A percentile compares a stretch with the other conserved stretches of the same genome.
phyloP scores from a whole-genome alignment of 2,888 invertebrate species.

The Agriopis leucophaearia region DNA sequence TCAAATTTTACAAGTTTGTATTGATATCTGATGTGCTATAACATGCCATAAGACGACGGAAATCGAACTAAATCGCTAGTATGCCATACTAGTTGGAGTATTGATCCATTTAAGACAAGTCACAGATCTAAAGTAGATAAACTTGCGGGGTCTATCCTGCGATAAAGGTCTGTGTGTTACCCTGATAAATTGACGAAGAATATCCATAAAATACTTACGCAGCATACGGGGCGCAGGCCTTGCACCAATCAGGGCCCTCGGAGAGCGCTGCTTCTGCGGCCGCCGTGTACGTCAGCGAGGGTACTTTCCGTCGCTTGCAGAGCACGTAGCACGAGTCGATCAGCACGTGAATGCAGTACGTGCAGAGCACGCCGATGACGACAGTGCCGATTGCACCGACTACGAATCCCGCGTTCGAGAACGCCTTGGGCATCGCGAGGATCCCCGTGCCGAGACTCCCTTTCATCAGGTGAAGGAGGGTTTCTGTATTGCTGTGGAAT shows the following conservation, averaged over 20 bases:
- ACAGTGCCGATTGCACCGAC: conserved; percentile 93
- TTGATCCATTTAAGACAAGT: too few species aligned
- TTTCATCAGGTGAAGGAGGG: conserved; percentile 94
- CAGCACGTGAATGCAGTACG: conserved; percentile 97
- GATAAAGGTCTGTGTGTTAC: too few species aligned
- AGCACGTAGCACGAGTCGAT: conserved; percentile 89
- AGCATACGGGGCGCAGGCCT: conserved; percentile 88
- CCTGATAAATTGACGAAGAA: too few species aligned
- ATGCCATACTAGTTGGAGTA: too few species aligned
- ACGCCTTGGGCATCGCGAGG: conserved; percentile 95
- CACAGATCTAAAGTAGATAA: too few species aligned
- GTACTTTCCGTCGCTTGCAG: conserved; percentile 86
- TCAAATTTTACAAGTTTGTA: too few species aligned
- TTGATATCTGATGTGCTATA: too few species aligned
- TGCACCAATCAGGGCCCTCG: conserved; percentile 91
- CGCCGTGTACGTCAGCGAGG: conserved; percentile 92
- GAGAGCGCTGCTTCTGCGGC: conserved; percentile 92
- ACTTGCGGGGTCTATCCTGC: too few species aligned
- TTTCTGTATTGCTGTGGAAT: conserved; percentile 89
- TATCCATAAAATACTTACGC: conserved; percentile 82
- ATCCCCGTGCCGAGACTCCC: conserved; percentile 97
- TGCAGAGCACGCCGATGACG: conserved; percentile 94
- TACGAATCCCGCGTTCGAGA: conserved; percentile 92
- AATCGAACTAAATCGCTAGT: too few species aligned
- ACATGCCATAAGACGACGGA: too few species aligned